Base-by-base conservation (phyloP, 2,888 invertebrate species). In the Apotomis capreana region DNA sequence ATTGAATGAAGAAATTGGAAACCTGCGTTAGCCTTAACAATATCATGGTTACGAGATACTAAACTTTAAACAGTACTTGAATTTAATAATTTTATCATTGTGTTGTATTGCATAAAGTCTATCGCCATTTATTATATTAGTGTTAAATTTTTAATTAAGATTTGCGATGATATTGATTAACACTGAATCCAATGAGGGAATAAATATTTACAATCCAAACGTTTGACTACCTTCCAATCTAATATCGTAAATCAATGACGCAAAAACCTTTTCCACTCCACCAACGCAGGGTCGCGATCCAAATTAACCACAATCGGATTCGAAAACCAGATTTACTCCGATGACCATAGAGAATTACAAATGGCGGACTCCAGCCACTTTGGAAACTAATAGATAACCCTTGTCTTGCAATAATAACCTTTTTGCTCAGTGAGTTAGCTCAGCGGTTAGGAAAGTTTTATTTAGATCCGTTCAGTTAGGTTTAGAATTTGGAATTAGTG, bases 301-400 rank as follows among this genome's bases (percentile, higher is more conserved):
- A 78, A 83, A 81, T 82, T 79, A 82, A 78, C 77, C 78, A 79
- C 81, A 79, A 82, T 82, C 70, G 73, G 75, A 76, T 80, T 77
- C 71, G 73, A 15, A 36, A 57, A 76, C 77, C 75, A 75, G 75
- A 74, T 61, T 70, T 75, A 77, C 75, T 77, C 77, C 75, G 73
- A 69, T 76, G 77, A 74, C 76, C 58, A 63, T 54, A 44, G 62
- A 63, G 63, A 63, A 67, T 71, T 67, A 70, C 55, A 70, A 49
- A 49, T 49, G 9, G 49, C 54, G n/a, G 15, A 37, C 9, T 26
- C 65, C 55, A 60, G 13, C 54, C 70, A 70, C 65, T 70, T 67
- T 51, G 36, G 64, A 13, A 37, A 71, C 67, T 71, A 71, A 71
- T 67, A 61, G 71, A 62, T 67, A 52, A 71, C 71, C 67, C 57